Evolutionary conservation across 2,888 invertebrate genomes (phyloP).

Genomic region (Agrenia bidenticulata): DNA sequence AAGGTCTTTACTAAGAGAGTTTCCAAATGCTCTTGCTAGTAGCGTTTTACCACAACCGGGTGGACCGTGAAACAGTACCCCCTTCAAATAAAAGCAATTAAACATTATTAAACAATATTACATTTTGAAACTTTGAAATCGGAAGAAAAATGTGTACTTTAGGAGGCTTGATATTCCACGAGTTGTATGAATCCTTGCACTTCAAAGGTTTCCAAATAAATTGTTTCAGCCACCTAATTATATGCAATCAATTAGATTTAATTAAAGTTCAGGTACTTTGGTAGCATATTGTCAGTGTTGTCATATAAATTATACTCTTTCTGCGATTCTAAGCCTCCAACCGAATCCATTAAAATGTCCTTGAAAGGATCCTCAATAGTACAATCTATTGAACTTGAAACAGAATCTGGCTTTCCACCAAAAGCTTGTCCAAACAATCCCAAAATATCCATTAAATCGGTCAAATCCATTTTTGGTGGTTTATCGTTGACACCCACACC

Average conservation of each 20-base stretch:
- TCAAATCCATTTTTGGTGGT: too few species aligned
- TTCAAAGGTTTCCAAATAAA: slow-evolving; percentile 32
- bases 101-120: too few species aligned
- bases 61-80: slow-evolving; percentile 53
- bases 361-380: slow-evolving; percentile 10
- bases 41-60: slow-evolving; percentile 73
- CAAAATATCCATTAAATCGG: too few species aligned
- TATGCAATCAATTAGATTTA: background rate
- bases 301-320: slow-evolving; percentile 6
- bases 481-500: too few species aligned
- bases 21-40: slow-evolving; percentile 82
- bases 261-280: background rate
- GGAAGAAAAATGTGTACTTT: too few species aligned
- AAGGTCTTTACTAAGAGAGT: slow-evolving; percentile 70
- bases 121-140: too few species aligned
- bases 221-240: slow-evolving; percentile 22
- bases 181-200: slow-evolving; percentile 31
- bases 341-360: background rate
- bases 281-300: too few species aligned
- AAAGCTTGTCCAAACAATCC: too few species aligned
- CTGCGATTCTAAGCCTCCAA: slow-evolving; percentile 39
- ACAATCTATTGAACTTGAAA: too few species aligned
- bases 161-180: slow-evolving; percentile 44
- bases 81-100: slow-evolving; percentile 27
- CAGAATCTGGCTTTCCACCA: too few species aligned